These are phyloP conservation scores for Chydorus sphaericus DNA, from an alignment of 2,888 invertebrate species.

Conservation along the genomic window DNA sequence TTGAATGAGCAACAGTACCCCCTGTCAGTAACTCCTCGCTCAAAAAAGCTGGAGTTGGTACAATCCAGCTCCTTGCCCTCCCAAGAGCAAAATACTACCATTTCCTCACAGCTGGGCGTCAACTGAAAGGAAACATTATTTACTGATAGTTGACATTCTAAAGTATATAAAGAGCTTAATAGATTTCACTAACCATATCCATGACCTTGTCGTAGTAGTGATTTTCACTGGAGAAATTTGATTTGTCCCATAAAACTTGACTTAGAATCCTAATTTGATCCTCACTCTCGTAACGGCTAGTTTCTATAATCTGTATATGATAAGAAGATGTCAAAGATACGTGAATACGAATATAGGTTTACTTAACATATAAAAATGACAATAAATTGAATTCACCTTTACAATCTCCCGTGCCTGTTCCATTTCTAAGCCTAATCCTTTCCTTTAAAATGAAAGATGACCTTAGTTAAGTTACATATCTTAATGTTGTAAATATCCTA, in stretches of 20 bases:
- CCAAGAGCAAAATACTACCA: slow-evolving; percentile 12
- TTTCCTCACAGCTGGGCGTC: slow-evolving; percentile 12
- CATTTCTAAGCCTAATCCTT: too few species aligned
- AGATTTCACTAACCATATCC: not conserved
- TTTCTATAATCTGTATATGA: not conserved
- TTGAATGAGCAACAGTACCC: slow-evolving; percentile 16
- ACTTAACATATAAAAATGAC: too few species aligned
- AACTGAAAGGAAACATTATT: not conserved
- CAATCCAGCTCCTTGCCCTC: slow-evolving; percentile 11
- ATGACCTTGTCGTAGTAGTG: not conserved
- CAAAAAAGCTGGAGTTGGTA: slow-evolving; percentile 8
- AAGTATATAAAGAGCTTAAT: not conserved
- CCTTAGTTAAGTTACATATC: too few species aligned
- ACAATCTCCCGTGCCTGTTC: too few species aligned
- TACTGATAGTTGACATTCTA: not conserved
- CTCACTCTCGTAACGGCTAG: not conserved
- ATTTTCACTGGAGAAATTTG: not conserved
- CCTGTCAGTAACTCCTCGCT: slow-evolving; percentile 13
- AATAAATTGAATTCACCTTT: too few species aligned
- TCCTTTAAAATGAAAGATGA: too few species aligned
- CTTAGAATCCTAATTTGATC: not conserved
- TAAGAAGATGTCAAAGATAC: too few species aligned
- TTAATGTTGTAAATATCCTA: too few species aligned
- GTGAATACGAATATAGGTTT: too few species aligned
- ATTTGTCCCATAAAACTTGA: not conserved